Base-by-base conservation (phyloP, 2,797 vertebrate species). In the Myripristis jacobus region DNA sequence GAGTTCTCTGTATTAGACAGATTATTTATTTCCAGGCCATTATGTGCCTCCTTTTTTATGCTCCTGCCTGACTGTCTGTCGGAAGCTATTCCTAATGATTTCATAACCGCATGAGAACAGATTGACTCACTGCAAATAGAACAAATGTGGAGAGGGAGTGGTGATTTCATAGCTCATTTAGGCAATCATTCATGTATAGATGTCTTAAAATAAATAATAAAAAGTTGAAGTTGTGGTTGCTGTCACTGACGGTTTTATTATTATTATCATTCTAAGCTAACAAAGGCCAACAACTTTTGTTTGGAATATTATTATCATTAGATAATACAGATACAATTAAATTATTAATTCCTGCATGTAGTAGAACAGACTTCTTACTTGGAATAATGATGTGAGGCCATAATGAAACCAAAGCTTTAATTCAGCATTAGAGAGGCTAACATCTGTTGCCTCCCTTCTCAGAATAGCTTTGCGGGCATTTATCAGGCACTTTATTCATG, bases 391-490 rank as follows among this genome's bases (percentile, higher is more conserved):
- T 1, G 9, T 25, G 22, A 65, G 51, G 7, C 68, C 65, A 21
- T 24, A 50, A 55, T 72, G 12, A 62, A 69, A 62, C 3, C 7
- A n/a, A n/a, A 47, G 25, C 52, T 29, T 75, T 71, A 47, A 55
- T 70, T 62, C 27, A 59, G 48, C 21, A 64, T 70, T 66, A 63
- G 74, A 75, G 51, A 1, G 18, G 38, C 18, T 44, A 16, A 67
- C 73, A 80, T 71, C 81, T 80, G 57, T 82, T 25, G 24, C 48
- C 43, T 73, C 66, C 64, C 77, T 73, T 79, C 2, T 13, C 21
- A 50, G 73, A 70, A 66, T 52, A 66, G 75, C 74, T 76, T 57
- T 75, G 15, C 48, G 0, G 52, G 24, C 38, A 38, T 11, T 4
- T 19, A 15, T 22, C 18, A 36, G 12, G 51, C 65, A 51, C 67